A percentile compares a stretch with the other conserved stretches of the same genome.
These are phyloP conservation scores for Pseudorasbora parva DNA, from an alignment of 2,113 vertebrate species.

Conservation along the genomic window DNA sequence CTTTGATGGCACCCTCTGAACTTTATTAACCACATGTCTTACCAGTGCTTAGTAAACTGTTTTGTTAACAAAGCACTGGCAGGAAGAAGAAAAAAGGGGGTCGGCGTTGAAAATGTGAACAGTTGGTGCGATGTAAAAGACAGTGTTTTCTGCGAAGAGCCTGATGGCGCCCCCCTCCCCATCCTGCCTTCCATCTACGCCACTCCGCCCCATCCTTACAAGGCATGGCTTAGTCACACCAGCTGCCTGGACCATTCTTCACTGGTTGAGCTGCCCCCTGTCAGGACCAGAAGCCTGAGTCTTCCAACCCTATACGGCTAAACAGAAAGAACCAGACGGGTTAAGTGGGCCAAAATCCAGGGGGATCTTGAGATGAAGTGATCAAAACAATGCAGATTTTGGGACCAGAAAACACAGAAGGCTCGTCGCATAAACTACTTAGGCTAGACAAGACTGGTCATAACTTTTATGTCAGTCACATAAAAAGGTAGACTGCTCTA, in stretches of 20 bases:
- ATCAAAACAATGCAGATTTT: slow-evolving; percentile 11
- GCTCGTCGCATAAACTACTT: neutral
- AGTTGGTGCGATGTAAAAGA: slow-evolving; percentile 86
- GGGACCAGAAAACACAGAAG: neutral
- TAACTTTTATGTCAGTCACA: too few relatives aligned
- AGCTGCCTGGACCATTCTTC: slow-evolving; percentile 90
- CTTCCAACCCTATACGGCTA: slow-evolving; percentile 58
- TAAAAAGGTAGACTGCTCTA: too few relatives aligned
- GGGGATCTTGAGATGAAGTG: neutral
- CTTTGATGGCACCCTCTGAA: slow-evolving; percentile 45
- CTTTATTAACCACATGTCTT: slow-evolving; percentile 63
- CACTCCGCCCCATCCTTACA: slow-evolving; percentile 77
- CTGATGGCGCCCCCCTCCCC: slow-evolving; percentile 46
- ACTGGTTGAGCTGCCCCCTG: slow-evolving; percentile 61
- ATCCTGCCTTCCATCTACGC: slow-evolving; percentile 37
- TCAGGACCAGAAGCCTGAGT: slow-evolving; percentile 37
- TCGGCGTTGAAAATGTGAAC: slow-evolving; percentile 82
- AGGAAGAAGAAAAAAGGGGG: slow-evolving; percentile 62
- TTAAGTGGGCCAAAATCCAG: neutral
- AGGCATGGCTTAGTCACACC: slow-evolving; percentile 89
- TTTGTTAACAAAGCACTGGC: slow-evolving; percentile 88
- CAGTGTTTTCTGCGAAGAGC: slow-evolving; percentile 81
- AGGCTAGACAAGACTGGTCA: neutral
- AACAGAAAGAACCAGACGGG: neutral
- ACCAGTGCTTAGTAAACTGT: slow-evolving; percentile 85